Conservation (phyloP, 2,797 vertebrate species). For the Tarsius wallacei region DNA sequence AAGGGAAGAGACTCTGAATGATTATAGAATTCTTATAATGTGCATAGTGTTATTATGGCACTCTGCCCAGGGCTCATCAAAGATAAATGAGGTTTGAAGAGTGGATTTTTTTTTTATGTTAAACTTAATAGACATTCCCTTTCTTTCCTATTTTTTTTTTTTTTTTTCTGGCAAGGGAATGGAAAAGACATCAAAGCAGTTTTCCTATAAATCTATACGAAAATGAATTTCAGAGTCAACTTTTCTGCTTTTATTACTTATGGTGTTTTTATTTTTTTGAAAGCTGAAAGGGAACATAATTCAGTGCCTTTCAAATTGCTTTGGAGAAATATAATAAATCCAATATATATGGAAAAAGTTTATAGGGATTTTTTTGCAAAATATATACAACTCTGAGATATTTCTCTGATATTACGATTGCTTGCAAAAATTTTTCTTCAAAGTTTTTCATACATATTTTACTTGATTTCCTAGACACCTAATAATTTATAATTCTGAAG, state of each 20-base stretch:
- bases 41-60: slow-evolving; percentile 87
- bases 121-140: slow-evolving; percentile 88
- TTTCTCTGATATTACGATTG: slow-evolving; percentile 85
- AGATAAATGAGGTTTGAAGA: slow-evolving; percentile 91
- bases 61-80: slow-evolving; percentile 89
- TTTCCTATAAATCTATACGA: slow-evolving; percentile 92
- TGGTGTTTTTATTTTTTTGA: slow-evolving; percentile 86
- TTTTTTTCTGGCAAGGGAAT: slow-evolving; percentile 87
- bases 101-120: slow-evolving; percentile 78
- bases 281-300: slow-evolving; percentile 88
- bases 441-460: slow-evolving; percentile 77
- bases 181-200: slow-evolving; percentile 91
- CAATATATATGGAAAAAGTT: slow-evolving; percentile 86
- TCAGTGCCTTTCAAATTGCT: slow-evolving; percentile 90
- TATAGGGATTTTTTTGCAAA: slow-evolving; percentile 82
- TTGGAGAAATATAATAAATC: slow-evolving; percentile 90
- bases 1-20: slow-evolving; percentile 79
- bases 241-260: slow-evolving; percentile 90
- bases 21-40: slow-evolving; percentile 86
- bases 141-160: slow-evolving; percentile 39
- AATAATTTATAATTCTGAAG: slow-evolving; percentile 82
- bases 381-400: slow-evolving; percentile 71
- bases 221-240: slow-evolving; percentile 92
- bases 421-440: slow-evolving; percentile 72
- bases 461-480: slow-evolving; percentile 67